Base-by-base conservation (phyloP, 2,113 vertebrate genomes). In the Spheniscus mendiculus region DNA sequence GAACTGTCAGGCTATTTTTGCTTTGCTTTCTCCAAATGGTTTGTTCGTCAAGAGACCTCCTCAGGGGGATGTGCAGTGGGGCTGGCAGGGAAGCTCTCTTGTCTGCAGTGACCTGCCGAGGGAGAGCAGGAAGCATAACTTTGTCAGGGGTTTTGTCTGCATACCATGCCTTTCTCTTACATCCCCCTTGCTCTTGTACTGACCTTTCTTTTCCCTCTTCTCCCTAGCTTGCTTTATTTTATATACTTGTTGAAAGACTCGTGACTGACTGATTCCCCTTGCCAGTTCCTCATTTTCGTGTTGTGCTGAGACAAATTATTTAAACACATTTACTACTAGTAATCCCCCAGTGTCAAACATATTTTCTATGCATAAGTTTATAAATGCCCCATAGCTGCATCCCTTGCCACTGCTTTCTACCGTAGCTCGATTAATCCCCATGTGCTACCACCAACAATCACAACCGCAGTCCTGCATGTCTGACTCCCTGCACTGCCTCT, bases 391-490 rank as follows among this genome's bases (percentile, higher is more conserved):
- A 1, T 1, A 45, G 63, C 65, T 78, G 45, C 50, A 40, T 30
- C 82, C 56, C 47, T n/a, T 36, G 32, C 56, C 22, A 2, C 42
- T 14, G 61, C 76, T 71, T 45, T 16, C 76, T 36, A 1, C 44
- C 22, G 11, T 3, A 74, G 55, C 61, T 69, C 6, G 1, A 13
- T 40, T 21, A 12, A 40, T 87, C 59, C 78, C 65, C 3, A 2
- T 45, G 56, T 47, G 45, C 27, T 8, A 1, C 40, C 78, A 52
- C 55, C 56, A 25, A 2, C 42, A 42, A 15, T 7, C 81, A 18
- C 70, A 29, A 4, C 70, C 2, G 0, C 1, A 1, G 17, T 29
- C 67, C 58, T 5, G 47, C 40, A 1, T 0, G 11, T 5, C 66
- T 30, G 38, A 11, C 42, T 44, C 79, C 69, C 42, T 6, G 36